These are phyloP conservation scores for Sorex fumeus DNA, from an alignment of 2,113 vertebrate species.

Conservation along the genomic window DNA sequence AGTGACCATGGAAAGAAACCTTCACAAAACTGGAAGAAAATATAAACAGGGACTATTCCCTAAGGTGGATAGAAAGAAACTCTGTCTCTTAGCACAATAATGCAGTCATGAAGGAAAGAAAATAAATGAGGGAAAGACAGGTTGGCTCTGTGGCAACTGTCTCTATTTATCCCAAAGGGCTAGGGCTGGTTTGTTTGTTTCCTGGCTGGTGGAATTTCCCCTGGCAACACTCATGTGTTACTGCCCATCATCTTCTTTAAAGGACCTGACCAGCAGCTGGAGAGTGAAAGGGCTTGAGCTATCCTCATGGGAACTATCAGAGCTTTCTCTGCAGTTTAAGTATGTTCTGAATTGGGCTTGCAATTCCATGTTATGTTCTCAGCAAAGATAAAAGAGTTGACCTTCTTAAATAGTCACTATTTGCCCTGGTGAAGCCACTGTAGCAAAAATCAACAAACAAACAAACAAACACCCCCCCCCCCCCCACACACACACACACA, in stretches of 20 bases:
- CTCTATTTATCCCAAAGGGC: neutral
- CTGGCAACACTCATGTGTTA: neutral
- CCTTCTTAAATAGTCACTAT: neutral
- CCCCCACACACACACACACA: too few species aligned
- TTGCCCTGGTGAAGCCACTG: neutral
- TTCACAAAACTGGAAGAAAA: slow-evolving; percentile 8
- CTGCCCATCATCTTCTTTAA: neutral
- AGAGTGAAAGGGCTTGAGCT: neutral
- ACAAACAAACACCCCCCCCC: too few species aligned
- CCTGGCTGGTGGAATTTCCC: neutral
- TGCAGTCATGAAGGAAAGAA: neutral
- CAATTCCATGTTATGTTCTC: neutral
- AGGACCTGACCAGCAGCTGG: neutral
- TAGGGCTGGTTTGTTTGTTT: slow-evolving; percentile 18
- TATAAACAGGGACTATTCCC: neutral
- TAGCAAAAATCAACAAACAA: neutral
- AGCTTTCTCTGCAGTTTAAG: neutral
- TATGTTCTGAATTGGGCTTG: neutral
- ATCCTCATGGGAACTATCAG: neutral
- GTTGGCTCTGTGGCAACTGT: neutral
- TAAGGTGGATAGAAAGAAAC: neutral
- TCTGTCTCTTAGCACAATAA: neutral
- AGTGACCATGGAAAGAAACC: neutral
- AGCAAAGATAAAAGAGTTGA: neutral
- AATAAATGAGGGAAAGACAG: neutral